Percentiles rank a stretch among this genome's conserved stretches.
These are phyloP conservation scores for Abrostola triplasia DNA, from an alignment of 2,888 invertebrate species.

Conservation along the genomic window DNA sequence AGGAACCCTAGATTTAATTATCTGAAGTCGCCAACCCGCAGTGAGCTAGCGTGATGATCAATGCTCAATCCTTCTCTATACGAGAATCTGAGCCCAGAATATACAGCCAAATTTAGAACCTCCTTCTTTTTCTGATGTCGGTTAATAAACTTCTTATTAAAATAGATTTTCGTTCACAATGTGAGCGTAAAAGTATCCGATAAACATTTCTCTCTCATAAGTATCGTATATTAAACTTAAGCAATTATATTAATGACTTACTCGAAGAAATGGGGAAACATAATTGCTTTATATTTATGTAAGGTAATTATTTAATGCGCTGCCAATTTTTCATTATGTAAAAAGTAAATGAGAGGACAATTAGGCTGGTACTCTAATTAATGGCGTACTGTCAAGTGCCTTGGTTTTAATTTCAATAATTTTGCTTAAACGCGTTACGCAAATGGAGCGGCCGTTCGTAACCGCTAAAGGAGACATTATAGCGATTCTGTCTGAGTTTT, in stretches of 20 bases:
- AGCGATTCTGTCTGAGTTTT: background rate
- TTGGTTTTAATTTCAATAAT: conserved; percentile 17
- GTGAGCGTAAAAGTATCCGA: background rate
- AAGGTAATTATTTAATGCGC: conserved; percentile 30
- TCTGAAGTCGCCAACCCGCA: too few species aligned
- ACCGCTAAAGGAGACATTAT: background rate
- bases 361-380: conserved; percentile 30
- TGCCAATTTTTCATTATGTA: conserved; percentile 27
- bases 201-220: background rate
- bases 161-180: background rate
- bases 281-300: conserved; percentile 39
- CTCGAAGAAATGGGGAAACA: conserved; percentile 24
- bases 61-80: too few species aligned
- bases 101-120: too few species aligned
- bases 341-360: conserved; percentile 21
- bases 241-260: conserved; percentile 38
- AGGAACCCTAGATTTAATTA: too few species aligned
- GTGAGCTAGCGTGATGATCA: too few species aligned
- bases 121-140: too few species aligned
- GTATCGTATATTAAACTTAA: conserved; percentile 14
- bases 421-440: conserved; percentile 2
- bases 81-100: too few species aligned
- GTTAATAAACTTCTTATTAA: too few species aligned
- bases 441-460: background rate
- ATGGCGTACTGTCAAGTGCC: conserved; percentile 6